Conservation (phyloP, 2,888 invertebrate species). For the Mythimna impura region DNA sequence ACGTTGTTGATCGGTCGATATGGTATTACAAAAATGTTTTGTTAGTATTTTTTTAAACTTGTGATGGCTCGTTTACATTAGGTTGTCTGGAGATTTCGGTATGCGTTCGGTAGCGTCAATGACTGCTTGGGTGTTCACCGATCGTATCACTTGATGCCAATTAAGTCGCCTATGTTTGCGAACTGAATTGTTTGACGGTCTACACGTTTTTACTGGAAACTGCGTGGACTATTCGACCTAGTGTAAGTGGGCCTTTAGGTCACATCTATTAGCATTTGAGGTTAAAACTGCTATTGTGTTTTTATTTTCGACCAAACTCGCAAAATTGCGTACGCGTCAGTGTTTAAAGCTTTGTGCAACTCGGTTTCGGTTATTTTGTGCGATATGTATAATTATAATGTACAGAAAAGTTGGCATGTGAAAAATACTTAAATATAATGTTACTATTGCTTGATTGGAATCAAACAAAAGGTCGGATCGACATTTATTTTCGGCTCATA, state of each 20-base stretch:
- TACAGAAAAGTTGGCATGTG: not conserved
- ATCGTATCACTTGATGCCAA: not conserved
- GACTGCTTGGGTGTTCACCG: not conserved
- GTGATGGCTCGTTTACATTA: not conserved
- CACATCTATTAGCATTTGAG: not conserved
- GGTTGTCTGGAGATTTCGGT: not conserved
- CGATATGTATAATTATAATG: slow-evolving; percentile 8
- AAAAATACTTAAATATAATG: not conserved
- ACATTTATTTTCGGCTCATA: slow-evolving; percentile 19
- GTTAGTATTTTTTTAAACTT: not conserved
- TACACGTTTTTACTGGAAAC: not conserved
- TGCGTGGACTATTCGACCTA: no score
- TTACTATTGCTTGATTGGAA: slow-evolving; percentile 32
- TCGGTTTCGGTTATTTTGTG: not conserved
- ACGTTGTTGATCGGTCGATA: slow-evolving; percentile 8
- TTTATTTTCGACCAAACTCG: slow-evolving; percentile 1
- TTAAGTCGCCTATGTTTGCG: not conserved
- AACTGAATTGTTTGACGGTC: not conserved
- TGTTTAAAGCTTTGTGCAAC: not conserved
- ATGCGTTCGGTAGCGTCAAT: no score
- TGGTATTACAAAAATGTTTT: slow-evolving; percentile 18
- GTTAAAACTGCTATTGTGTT: not conserved
- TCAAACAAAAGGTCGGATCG: slow-evolving; percentile 5
- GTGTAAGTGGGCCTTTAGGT: not conserved
- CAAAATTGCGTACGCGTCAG: not conserved